These are phyloP conservation scores for Pseudanteris insignis DNA, from an alignment of 2,888 invertebrate species.

Conservation along the genomic window DNA sequence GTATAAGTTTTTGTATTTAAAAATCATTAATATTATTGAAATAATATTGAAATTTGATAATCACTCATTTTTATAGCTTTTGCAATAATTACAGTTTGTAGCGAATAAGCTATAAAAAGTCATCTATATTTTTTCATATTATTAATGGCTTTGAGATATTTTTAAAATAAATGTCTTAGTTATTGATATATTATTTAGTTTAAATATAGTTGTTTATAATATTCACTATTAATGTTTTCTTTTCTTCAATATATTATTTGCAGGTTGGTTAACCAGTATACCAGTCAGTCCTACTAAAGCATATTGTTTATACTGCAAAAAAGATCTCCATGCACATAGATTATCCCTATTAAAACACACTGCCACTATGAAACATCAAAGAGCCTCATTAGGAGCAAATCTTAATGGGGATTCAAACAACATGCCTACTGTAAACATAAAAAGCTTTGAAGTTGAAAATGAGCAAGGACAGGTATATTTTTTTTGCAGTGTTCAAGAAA, in stretches of 20 bases:
- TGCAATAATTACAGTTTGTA: too few species aligned
- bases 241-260: conserved; percentile 33
- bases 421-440: too few species aligned
- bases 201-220: not conserved
- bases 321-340: conserved; percentile 71
- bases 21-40: too few species aligned
- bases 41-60: too few species aligned
- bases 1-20: too few species aligned
- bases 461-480: too few species aligned
- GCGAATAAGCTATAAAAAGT: too few species aligned
- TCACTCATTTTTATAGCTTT: too few species aligned
- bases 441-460: too few species aligned
- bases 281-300: conserved; percentile 70
- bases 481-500: too few species aligned
- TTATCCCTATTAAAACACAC: conserved; percentile 71
- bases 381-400: conserved; percentile 59
- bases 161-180: not conserved
- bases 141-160: too few species aligned
- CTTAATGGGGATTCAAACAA: conserved; percentile 15
- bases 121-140: too few species aligned
- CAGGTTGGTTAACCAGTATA: conserved; percentile 71
- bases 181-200: not conserved
- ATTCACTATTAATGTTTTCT: not conserved
- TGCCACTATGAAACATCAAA: conserved; percentile 71
- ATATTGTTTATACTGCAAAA: conserved; percentile 70